phyloP scores from a whole-genome alignment of 2,113 vertebrate species.

The Nipponia nippon region DNA sequence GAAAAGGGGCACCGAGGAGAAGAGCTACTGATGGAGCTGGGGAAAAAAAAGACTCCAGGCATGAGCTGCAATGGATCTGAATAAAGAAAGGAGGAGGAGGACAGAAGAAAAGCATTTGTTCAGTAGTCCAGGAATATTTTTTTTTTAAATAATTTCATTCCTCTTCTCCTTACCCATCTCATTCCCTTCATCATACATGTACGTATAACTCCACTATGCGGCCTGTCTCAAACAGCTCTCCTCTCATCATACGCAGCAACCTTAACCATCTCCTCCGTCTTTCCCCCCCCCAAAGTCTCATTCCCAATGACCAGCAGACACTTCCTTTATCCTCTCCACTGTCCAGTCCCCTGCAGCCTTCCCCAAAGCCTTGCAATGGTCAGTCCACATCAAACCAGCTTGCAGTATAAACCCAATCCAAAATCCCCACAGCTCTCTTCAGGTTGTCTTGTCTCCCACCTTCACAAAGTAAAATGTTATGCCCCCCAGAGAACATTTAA shows the following conservation, averaged over 20 bases:
- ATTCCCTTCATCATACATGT: not conserved
- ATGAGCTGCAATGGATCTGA: not conserved
- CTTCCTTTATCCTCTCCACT: not conserved
- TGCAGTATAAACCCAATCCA: not conserved
- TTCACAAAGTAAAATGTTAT: not conserved
- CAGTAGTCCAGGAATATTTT: not conserved
- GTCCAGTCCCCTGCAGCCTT: not conserved
- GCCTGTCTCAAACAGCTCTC: not conserved
- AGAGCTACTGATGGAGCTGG: not conserved
- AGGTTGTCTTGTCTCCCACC: not conserved
- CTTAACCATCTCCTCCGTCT: not conserved
- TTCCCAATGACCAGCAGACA: not conserved
- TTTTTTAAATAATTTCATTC: not conserved
- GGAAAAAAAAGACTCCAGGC: not conserved
- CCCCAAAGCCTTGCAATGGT: not conserved
- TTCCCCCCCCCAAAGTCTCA: not conserved
- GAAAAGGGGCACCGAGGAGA: not conserved
- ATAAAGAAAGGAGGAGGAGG: not conserved
- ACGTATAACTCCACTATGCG: not conserved
- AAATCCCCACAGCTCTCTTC: not conserved
- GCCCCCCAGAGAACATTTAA: not conserved
- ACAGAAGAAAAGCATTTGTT: not conserved
- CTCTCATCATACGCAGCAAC: not conserved
- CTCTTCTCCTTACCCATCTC: not conserved
- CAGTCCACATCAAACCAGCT: not conserved